Conservation (phyloP, 2,113 vertebrate species). For the Coracopsis vasa region DNA sequence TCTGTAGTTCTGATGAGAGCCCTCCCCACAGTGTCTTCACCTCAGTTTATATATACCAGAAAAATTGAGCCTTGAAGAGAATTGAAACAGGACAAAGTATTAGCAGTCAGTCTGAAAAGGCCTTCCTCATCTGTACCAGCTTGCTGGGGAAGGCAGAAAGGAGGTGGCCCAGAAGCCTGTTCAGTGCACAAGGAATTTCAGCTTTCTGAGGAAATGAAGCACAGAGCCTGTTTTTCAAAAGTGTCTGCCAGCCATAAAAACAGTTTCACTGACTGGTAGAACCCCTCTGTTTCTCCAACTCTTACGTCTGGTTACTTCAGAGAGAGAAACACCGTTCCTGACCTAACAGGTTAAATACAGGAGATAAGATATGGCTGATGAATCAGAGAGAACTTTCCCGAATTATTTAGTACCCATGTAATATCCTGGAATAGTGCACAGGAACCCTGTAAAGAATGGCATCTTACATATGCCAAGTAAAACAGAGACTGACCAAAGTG, state of each 20-base stretch:
- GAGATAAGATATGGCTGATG: neutral
- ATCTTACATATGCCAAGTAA: neutral
- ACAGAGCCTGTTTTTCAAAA: neutral
- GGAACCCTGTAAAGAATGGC: conserved; percentile 7
- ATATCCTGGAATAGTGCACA: conserved; percentile 19
- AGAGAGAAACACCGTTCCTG: neutral
- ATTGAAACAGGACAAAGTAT: neutral
- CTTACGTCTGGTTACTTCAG: neutral
- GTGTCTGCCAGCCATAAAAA: neutral
- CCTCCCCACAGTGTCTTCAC: neutral
- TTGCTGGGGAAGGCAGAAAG: neutral
- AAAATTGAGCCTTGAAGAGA: neutral
- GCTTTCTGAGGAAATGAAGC: neutral
- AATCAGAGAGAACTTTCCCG: neutral
- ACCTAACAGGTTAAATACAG: neutral
- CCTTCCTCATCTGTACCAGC: neutral
- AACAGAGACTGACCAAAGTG: neutral
- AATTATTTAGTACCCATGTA: neutral
- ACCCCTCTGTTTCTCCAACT: neutral
- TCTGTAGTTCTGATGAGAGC: neutral
- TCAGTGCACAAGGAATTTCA: neutral
- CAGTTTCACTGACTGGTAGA: neutral
- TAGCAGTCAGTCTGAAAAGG: neutral
- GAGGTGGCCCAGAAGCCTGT: neutral
- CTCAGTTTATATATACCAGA: neutral